A percentile compares a stretch with the other conserved stretches of the same genome.
phyloP scores from a whole-genome alignment of 2,888 invertebrate species.

The Lycaena phlaeas region DNA sequence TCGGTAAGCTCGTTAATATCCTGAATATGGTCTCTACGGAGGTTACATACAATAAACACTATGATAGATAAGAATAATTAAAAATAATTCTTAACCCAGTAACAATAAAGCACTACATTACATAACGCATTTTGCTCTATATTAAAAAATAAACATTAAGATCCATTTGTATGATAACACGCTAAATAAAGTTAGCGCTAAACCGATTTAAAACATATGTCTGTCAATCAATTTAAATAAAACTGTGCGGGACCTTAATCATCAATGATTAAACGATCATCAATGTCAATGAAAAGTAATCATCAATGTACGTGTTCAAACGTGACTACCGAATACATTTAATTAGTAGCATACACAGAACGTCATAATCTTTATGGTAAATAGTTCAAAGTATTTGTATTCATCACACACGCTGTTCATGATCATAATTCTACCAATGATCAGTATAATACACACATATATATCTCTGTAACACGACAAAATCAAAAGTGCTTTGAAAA shows the following conservation, averaged over 20 bases:
- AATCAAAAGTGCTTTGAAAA: no score
- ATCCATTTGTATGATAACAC: conserved; percentile 1
- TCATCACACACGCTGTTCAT: neutral
- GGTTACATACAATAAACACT: neutral
- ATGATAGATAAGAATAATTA: no score
- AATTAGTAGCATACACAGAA: neutral
- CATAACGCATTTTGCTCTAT: neutral
- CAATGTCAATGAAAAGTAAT: neutral
- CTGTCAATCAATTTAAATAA: no score
- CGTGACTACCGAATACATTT: neutral
- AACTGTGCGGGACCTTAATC: no score
- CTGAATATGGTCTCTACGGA: neutral
- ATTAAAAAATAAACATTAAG: neutral
- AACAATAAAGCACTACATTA: no score
- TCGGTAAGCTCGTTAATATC: neutral
- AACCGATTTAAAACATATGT: no score
- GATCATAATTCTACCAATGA: neutral
- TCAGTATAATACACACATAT: no score
- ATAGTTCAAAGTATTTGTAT: neutral
- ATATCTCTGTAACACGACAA: no score
- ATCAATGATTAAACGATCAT: neutral
- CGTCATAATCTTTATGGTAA: neutral
- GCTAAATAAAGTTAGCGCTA: no score
- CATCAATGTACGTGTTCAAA: neutral
- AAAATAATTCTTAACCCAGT: no score